Evolutionary conservation across 1,140 invertebrate genomes (phyloP), one percentile per base, ranked within the genome.

Genomic region (Caerostris extrusa): DNA sequence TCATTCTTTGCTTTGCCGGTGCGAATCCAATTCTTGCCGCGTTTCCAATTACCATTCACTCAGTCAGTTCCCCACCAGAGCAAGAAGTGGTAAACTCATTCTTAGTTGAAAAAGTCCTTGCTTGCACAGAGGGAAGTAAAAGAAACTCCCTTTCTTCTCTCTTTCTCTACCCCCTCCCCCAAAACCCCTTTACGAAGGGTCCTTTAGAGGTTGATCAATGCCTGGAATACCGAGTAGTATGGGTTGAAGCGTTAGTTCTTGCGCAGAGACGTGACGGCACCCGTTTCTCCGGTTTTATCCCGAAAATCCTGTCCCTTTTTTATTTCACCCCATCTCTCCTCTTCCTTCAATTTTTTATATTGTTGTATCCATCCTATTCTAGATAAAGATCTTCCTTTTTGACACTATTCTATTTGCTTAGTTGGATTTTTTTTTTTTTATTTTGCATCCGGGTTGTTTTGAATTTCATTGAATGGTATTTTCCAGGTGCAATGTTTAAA

Each of bases 201-300:
- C 56, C 56, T 58, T 56, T n/a, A 8, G n/a, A 69, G 69, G 67
- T 82, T 91, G 90, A 91, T 91, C 90, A 91, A 83, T 91, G 90
- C 53, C 77, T 55, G 57, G 90, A 83, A 82, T 91, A 77, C 71
- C 71, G 71, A 77, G 77, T 83, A 19, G 55, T 7, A 91, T 81
- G 57, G 14, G n/a, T 57, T 7, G 14, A 77, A 58, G 90, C 57
- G 71, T 55, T 17, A 83, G 90, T 91, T 91, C 90, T 91, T 91
- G 64, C 34, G 34, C 57, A 53, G 34, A 60, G 17, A 91, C 77
- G 90, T 91, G 90, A 91, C 77, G 55, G 89, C 8, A 53, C 61
- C 14, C 5, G 10, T 53, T 34, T 56, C 90, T 61, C 57, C 57
- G 14, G 19, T 82, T 53, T 91, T 77, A 83, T 83, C 82, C 82